Conservation (phyloP, 1,140 invertebrate genomes). For the Bombus superbus region DNA sequence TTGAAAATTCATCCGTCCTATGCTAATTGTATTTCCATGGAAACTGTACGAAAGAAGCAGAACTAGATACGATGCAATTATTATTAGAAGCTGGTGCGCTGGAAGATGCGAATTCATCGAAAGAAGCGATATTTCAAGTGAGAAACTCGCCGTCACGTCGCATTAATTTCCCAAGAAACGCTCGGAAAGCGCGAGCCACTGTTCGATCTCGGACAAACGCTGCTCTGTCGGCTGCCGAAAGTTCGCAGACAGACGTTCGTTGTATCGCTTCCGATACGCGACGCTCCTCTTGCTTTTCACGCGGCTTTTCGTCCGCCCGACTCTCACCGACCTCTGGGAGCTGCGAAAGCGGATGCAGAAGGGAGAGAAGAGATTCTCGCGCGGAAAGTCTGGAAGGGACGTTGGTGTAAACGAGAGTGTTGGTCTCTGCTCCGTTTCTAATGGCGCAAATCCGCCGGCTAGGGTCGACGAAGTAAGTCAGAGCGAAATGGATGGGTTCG, state of each 20-base stretch:
- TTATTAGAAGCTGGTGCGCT: not conserved
- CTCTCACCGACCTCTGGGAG: too few relatives aligned
- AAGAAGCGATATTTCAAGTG: not conserved
- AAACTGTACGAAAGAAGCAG: too few relatives aligned
- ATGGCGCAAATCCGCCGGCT: constrained; percentile 33
- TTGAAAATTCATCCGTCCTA: too few relatives aligned
- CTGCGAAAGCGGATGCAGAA: not conserved
- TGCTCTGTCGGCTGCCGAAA: constrained; percentile 24
- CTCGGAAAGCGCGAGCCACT: not conserved
- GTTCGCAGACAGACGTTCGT: constrained; percentile 18
- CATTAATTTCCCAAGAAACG: not conserved
- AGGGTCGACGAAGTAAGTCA: constrained; percentile 34
- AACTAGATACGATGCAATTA: too few relatives aligned
- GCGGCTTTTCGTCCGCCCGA: not conserved
- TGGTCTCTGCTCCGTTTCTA: not conserved
- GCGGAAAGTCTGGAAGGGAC: constrained; percentile 26
- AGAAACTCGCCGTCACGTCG: not conserved
- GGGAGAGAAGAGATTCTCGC: not conserved
- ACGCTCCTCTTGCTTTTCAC: too few relatives aligned
- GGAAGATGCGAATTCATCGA: not conserved
- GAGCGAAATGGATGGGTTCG: constrained; percentile 20
- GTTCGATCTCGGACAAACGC: not conserved
- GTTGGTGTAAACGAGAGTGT: too few relatives aligned
- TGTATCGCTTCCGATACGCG: constrained; percentile 7
- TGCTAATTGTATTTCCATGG: too few relatives aligned